Conservation (phyloP, 2,888 invertebrate genomes). For the Lithophane ornitopus region DNA sequence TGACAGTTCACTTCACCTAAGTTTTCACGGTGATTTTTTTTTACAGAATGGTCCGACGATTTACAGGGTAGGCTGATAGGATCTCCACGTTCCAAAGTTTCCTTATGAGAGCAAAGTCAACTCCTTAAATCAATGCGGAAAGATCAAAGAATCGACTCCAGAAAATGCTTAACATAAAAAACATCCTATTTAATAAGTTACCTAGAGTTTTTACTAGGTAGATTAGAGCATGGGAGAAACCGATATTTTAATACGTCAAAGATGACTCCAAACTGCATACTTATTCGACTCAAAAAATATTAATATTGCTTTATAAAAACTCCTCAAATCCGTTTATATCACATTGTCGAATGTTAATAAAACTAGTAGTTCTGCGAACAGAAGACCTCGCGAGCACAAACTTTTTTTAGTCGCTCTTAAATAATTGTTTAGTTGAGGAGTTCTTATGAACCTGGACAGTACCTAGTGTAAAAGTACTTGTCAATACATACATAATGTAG, state of each 20-base stretch:
- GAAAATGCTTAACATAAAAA: background rate
- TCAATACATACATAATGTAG: no score
- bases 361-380: no score
- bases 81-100: background rate
- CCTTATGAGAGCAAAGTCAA: background rate
- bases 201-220: background rate
- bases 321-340: conserved; percentile 1
- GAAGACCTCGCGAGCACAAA: no score
- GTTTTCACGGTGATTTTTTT: no score
- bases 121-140: background rate
- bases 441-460: no score
- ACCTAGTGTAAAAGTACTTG: no score
- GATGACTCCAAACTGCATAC: background rate
- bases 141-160: background rate
- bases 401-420: no score
- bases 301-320: conserved; percentile 6
- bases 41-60: no score
- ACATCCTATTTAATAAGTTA: background rate
- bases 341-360: conserved; percentile 12
- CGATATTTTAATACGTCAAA: background rate
- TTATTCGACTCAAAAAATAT: background rate
- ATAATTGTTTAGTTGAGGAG: no score
- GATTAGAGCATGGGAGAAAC: background rate
- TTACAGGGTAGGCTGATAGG: no score
- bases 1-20: no score